phyloP scores from a whole-genome alignment of 2,888 invertebrate species.

The Melanostoma mellinum region DNA sequence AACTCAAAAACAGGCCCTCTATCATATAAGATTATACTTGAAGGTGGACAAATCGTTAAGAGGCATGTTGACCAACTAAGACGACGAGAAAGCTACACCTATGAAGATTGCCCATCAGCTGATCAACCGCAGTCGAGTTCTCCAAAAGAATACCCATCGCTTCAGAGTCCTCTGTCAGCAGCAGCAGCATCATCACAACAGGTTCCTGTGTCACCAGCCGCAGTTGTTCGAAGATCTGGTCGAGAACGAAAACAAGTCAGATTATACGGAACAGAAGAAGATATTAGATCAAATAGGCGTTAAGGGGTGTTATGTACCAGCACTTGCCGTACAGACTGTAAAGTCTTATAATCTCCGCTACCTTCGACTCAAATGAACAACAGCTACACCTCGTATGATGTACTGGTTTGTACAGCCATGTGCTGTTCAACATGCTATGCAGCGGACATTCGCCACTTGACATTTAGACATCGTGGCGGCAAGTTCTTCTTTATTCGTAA shows the following conservation, averaged over 20 bases:
- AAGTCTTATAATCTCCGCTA: too few relatives aligned
- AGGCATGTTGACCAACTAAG: not conserved
- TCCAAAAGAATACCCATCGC: not conserved
- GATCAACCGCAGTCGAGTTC: not conserved
- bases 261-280: conserved; percentile 1
- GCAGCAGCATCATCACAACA: too few relatives aligned
- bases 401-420: too few relatives aligned
- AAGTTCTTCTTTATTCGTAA: too few relatives aligned
- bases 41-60: conserved; percentile 1
- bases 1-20: not conserved
- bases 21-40: not conserved
- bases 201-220: not conserved
- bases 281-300: not conserved
- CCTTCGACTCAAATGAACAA: too few relatives aligned
- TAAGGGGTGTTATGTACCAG: too few relatives aligned
- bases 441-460: too few relatives aligned
- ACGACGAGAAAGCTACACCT: not conserved
- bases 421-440: too few relatives aligned
- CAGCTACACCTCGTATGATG: too few relatives aligned
- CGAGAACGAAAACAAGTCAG: not conserved
- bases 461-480: too few relatives aligned
- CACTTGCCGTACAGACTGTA: too few relatives aligned
- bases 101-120: not conserved
- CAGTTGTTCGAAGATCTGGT: not conserved
- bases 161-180: too few relatives aligned